A percentile compares a stretch with the other conserved stretches of the same genome.
Conservation (phyloP, 2,113 vertebrate genomes). For the Cairina moschata region DNA sequence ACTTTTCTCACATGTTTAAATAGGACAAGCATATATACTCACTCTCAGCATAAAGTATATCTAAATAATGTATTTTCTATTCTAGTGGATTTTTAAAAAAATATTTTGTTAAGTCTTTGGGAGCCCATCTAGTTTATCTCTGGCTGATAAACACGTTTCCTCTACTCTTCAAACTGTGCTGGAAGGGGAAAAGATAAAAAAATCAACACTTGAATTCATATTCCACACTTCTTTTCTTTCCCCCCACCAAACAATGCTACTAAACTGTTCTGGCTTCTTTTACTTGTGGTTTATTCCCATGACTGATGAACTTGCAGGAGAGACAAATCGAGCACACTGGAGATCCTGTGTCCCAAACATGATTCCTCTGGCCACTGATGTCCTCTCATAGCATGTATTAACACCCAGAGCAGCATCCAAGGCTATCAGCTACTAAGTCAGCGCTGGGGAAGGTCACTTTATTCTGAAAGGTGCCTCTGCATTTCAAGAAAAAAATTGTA, state of each 20-base stretch:
- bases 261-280: slow-evolving; percentile 52
- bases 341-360: slow-evolving; percentile 46
- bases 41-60: slow-evolving; percentile 84
- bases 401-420: slow-evolving; percentile 73
- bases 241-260: slow-evolving; percentile 57
- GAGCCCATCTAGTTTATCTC: slow-evolving; percentile 80
- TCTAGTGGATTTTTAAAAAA: slow-evolving; percentile 84
- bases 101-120: slow-evolving; percentile 85
- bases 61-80: slow-evolving; percentile 86
- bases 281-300: slow-evolving; percentile 42
- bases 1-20: slow-evolving; percentile 80
- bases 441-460: slow-evolving; percentile 83
- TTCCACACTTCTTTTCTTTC: slow-evolving; percentile 69
- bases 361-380: slow-evolving; percentile 53
- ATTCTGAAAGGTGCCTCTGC: slow-evolving; percentile 81
- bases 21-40: slow-evolving; percentile 83
- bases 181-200: slow-evolving; percentile 73
- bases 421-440: slow-evolving; percentile 74
- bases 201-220: slow-evolving; percentile 65
- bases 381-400: slow-evolving; percentile 44
- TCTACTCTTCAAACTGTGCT: slow-evolving; percentile 71
- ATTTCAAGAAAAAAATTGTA: slow-evolving; percentile 79
- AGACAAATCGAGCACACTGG: slow-evolving; percentile 70
- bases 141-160: slow-evolving; percentile 74
- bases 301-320: slow-evolving; percentile 49